Conservation (phyloP, 30 jellyfish, hydroid and myxozoan genomes). For the Hydractinia symbiolongicarpus region DNA sequence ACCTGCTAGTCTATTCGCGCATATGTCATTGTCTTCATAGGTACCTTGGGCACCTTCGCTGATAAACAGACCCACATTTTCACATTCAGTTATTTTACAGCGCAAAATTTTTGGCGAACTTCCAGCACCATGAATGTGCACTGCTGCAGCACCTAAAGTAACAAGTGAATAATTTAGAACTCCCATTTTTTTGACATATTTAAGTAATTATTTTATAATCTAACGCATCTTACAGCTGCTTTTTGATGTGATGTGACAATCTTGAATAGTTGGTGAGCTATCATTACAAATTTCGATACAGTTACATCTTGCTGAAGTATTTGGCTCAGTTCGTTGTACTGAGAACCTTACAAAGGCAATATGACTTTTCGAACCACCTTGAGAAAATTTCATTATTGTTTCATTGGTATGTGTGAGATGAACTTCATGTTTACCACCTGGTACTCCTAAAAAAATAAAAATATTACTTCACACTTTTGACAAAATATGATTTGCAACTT, state of each 20-base stretch:
- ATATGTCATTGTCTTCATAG: conserved; percentile 78
- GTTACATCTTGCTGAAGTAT: conserved; percentile 54
- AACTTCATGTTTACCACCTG: conserved; percentile 39
- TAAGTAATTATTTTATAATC: too few relatives aligned
- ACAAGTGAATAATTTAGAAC: too few relatives aligned
- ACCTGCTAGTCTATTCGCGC: conserved; percentile 82
- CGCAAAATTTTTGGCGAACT: conserved; percentile 72
- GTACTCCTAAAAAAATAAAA: conserved; percentile 9
- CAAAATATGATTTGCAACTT: neutral
- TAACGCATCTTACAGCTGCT: conserved; percentile 57
- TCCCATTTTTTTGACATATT: too few relatives aligned
- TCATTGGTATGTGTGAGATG: conserved; percentile 14
- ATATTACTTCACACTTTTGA: neutral
- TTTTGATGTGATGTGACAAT: conserved; percentile 70
- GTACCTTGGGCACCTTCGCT: conserved; percentile 96
- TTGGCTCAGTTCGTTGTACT: conserved; percentile 53
- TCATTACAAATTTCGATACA: conserved; percentile 86
- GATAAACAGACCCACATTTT: conserved; percentile 77
- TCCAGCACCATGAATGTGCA: conserved; percentile 91
- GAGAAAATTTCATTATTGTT: conserved; percentile 11
- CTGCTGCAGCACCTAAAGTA: conserved; percentile 86
- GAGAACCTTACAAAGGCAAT: conserved; percentile 23
- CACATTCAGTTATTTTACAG: conserved; percentile 76
- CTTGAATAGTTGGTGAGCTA: conserved; percentile 78
- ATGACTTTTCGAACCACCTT: conserved; percentile 28